Evolutionary conservation across 2,797 vertebrate species (phyloP).

Genomic region (Cossypha niveicapilla): DNA sequence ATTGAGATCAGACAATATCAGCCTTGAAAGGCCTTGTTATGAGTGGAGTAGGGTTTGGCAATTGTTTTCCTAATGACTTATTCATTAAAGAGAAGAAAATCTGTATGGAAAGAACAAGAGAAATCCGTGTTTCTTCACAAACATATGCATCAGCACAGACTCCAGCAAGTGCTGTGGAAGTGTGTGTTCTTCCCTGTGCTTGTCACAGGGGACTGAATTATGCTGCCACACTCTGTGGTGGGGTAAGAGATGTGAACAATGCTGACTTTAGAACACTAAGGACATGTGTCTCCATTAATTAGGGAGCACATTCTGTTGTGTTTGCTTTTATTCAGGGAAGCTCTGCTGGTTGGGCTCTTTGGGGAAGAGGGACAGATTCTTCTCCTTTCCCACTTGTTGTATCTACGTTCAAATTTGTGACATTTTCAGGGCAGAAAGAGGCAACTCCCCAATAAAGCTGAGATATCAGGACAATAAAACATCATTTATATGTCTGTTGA

Average conservation of each 20-base stretch:
- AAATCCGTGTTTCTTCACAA: background rate
- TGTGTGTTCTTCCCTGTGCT: background rate
- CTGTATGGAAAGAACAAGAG: background rate
- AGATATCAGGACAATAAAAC: background rate
- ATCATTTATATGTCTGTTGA: background rate
- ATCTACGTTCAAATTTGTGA: background rate
- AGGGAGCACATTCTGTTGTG: background rate
- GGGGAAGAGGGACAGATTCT: background rate
- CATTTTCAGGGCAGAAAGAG: background rate
- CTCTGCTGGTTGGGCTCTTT: background rate
- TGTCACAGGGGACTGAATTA: background rate
- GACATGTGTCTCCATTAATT: background rate
- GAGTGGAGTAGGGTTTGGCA: background rate
- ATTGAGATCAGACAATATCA: background rate
- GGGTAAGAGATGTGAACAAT: background rate
- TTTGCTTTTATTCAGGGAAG: background rate
- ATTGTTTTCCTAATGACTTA: background rate
- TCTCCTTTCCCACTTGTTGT: background rate
- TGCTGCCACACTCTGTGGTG: background rate
- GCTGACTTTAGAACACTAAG: background rate
- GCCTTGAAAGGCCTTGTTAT: background rate
- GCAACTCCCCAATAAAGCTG: background rate
- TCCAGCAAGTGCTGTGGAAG: background rate
- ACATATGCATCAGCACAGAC: background rate
- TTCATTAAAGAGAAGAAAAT: conserved; percentile 27